phyloP scores from a whole-genome alignment of 2,113 vertebrate genomes.

The Osmerus mordax region DNA sequence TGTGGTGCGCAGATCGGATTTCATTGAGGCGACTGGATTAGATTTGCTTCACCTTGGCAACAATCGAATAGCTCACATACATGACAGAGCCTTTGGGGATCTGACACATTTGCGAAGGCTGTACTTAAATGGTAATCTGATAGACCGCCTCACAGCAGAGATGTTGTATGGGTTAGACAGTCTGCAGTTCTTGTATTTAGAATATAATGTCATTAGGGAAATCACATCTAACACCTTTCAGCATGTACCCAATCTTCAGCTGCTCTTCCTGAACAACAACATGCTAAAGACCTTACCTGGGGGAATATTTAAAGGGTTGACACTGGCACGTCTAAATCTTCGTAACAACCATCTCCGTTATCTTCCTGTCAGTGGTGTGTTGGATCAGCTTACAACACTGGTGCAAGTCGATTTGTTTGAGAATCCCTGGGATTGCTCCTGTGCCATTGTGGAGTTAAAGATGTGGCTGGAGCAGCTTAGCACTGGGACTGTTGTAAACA shows the following conservation, averaged over 20 bases:
- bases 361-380: conserved; percentile 83
- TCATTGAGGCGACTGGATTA: conserved; percentile 85
- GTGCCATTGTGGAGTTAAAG: conserved; percentile 86
- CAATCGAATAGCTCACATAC: conserved; percentile 88
- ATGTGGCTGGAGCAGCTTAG: conserved; percentile 93
- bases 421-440: conserved; percentile 98
- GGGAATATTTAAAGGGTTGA: conserved; percentile 84
- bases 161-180: conserved; percentile 89
- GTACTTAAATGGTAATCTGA: conserved; percentile 93
- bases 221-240: conserved; percentile 84
- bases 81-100: conserved; percentile 88
- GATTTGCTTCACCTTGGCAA: conserved; percentile 96
- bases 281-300: conserved; percentile 86
- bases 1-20: conserved; percentile 84
- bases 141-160: conserved; percentile 82
- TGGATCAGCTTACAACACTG: conserved; percentile 87
- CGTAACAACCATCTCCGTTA: conserved; percentile 90
- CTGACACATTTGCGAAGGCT: conserved; percentile 87
- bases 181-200: conserved; percentile 94
- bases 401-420: conserved; percentile 96
- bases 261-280: conserved; percentile 96
- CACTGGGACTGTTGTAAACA: conserved; percentile 87
- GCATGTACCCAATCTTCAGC: conserved; percentile 88
- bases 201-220: conserved; percentile 92
- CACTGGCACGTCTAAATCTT: conserved; percentile 86